These are phyloP conservation scores for Mormyrops boulengeri DNA, from an alignment of 2,797 vertebrate genomes.

Conservation along the genomic window DNA sequence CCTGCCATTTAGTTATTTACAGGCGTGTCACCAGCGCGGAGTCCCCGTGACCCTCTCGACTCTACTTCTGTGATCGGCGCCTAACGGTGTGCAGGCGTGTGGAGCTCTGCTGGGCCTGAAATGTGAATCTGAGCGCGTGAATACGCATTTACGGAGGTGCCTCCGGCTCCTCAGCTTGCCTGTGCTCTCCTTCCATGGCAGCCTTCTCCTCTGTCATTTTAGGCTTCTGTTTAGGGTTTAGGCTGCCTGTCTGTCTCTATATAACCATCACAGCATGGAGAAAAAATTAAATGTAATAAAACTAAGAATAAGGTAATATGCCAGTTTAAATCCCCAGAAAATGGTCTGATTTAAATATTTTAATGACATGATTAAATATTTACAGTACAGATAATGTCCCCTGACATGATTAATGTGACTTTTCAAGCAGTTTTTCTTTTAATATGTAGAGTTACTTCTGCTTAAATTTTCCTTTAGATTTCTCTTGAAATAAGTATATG, in stretches of 20 bases:
- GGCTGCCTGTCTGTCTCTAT: slow-evolving; percentile 45
- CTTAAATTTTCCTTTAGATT: not conserved
- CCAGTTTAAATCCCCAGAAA: not conserved
- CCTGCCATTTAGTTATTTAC: not conserved
- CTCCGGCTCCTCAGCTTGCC: too few species aligned
- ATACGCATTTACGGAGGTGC: not conserved
- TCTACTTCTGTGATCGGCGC: not conserved
- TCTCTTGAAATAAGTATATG: not conserved
- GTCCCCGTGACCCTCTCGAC: not conserved
- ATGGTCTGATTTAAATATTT: slow-evolving; percentile 22
- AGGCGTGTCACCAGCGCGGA: not conserved
- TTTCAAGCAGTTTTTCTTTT: not conserved
- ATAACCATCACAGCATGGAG: slow-evolving; percentile 29
- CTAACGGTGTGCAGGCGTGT: not conserved
- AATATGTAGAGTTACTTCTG: slow-evolving; percentile 5
- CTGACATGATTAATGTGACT: slow-evolving; percentile 7
- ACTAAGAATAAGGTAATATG: not conserved
- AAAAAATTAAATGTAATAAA: slow-evolving; percentile 1
- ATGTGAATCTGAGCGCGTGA: not conserved
- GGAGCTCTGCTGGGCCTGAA: not conserved
- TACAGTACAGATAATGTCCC: slow-evolving; percentile 9
- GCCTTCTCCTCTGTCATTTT: not conserved
- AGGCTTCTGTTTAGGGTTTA: slow-evolving; percentile 29
- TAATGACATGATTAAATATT: slow-evolving; percentile 19
- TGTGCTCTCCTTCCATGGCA: not conserved